Evolutionary conservation across 2,888 invertebrate genomes (phyloP).

Genomic region (Petrolisthes manimaculis): DNA sequence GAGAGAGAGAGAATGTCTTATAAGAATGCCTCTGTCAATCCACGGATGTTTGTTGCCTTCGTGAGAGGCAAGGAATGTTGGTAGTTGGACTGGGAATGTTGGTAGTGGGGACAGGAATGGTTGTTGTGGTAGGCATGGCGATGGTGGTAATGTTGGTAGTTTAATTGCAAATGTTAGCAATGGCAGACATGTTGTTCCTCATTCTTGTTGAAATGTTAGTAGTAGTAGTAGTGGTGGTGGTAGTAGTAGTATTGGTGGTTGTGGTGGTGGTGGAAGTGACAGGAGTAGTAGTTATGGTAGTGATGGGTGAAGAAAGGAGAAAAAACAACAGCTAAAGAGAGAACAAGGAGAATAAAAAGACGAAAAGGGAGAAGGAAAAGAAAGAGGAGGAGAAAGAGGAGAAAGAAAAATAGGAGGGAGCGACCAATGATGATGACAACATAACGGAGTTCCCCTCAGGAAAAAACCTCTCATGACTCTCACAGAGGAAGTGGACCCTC

Average conservation of each 20-base stretch:
- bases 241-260: not conserved
- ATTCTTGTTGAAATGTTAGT: not conserved
- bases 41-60: not conserved
- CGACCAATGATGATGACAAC: too few species aligned
- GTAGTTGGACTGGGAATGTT: not conserved
- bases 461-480: not conserved
- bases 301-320: not conserved
- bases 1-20: not conserved
- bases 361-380: too few species aligned
- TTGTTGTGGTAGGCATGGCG: not conserved
- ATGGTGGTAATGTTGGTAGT: conserved; percentile 14
- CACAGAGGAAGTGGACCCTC: not conserved
- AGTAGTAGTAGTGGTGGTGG: not conserved
- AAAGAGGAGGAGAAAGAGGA: too few species aligned
- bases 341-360: not conserved
- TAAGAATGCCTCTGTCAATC: not conserved
- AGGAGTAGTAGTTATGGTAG: conserved; percentile 7
- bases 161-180: too few species aligned
- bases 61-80: not conserved
- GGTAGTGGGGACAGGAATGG: too few species aligned
- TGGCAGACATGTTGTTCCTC: not conserved
- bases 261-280: not conserved
- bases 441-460: not conserved
- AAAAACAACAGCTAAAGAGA: too few species aligned
- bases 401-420: too few species aligned